Evolutionary conservation across 2,888 invertebrate genomes (phyloP).

Genomic region (Villa cingulata): DNA sequence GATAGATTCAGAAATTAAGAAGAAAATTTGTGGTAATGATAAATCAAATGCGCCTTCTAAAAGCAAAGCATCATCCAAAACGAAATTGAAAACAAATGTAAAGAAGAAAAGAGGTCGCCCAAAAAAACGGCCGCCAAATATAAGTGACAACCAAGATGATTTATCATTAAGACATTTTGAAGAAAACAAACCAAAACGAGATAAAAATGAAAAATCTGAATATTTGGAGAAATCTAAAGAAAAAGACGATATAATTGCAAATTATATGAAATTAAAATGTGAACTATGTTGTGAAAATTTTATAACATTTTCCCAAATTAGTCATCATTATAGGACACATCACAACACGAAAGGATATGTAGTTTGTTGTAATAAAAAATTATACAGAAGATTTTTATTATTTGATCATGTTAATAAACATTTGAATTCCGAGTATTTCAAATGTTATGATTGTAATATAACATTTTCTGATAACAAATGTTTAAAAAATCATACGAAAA

Average conservation of each 20-base stretch:
- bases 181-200: background rate
- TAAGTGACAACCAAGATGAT: background rate
- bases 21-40: background rate
- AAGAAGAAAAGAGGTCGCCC: background rate
- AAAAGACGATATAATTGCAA: slow-evolving; percentile 27
- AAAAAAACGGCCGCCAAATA: background rate
- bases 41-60: too few relatives aligned
- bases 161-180: background rate
- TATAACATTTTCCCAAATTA: slow-evolving; percentile 26
- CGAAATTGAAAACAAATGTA: background rate
- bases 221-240: slow-evolving; percentile 18
- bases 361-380: slow-evolving; percentile 31
- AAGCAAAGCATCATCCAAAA: too few relatives aligned
- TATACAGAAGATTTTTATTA: slow-evolving; percentile 27
- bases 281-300: slow-evolving; percentile 24
- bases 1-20: background rate
- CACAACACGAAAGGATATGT: slow-evolving; percentile 29
- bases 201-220: slow-evolving; percentile 8
- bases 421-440: slow-evolving; percentile 31
- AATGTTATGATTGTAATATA: slow-evolving; percentile 29
- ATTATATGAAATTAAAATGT: slow-evolving; percentile 29
- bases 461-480: slow-evolving; percentile 31
- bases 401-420: slow-evolving; percentile 33
- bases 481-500: slow-evolving; percentile 29
- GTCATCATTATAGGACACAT: slow-evolving; percentile 26